Evolutionary conservation across 2,888 invertebrate species (phyloP).

Genomic region (Ceratothoa steindachneri): DNA sequence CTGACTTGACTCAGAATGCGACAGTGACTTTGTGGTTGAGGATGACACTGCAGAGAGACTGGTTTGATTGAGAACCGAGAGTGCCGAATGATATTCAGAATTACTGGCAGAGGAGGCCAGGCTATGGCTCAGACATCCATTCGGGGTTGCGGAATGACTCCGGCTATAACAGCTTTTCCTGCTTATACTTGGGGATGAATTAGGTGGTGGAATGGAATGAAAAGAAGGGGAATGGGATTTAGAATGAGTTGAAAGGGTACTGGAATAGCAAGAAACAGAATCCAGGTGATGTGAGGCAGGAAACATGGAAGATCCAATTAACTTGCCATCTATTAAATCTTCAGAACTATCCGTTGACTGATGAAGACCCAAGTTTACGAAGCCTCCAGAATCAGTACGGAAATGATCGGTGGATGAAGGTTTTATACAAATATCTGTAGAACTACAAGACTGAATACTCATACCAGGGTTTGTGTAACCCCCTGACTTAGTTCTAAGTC

Average conservation of each 20-base stretch:
- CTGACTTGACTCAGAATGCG: neutral
- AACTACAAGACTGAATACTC: neutral
- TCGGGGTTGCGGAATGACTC: conserved; percentile 18
- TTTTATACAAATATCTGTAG: neutral
- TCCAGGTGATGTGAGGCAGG: neutral
- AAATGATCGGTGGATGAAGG: conserved; percentile 33
- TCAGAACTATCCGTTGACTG: neutral
- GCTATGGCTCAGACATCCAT: conserved; percentile 35
- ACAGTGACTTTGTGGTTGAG: neutral
- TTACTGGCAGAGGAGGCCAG: conserved; percentile 16
- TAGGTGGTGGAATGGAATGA: neutral
- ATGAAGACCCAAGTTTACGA: conserved; percentile 49
- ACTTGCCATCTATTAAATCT: neutral
- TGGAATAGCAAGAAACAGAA: conserved; percentile 2
- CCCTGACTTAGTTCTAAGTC: conserved; percentile 34
- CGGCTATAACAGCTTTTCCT: neutral
- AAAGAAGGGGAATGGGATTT: conserved; percentile 14
- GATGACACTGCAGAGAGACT: neutral
- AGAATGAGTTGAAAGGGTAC: conserved; percentile 49
- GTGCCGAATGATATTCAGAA: conserved; percentile 29
- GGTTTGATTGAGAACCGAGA: conserved; percentile 11
- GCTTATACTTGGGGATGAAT: neutral
- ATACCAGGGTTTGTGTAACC: conserved; percentile 31
- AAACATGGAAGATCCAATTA: neutral
- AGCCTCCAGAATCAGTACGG: conserved; percentile 50